A percentile compares a stretch with the other conserved stretches of the same genome.
phyloP scores from a whole-genome alignment of 2,888 invertebrate species.

The Caenorhabditis sp. region DNA sequence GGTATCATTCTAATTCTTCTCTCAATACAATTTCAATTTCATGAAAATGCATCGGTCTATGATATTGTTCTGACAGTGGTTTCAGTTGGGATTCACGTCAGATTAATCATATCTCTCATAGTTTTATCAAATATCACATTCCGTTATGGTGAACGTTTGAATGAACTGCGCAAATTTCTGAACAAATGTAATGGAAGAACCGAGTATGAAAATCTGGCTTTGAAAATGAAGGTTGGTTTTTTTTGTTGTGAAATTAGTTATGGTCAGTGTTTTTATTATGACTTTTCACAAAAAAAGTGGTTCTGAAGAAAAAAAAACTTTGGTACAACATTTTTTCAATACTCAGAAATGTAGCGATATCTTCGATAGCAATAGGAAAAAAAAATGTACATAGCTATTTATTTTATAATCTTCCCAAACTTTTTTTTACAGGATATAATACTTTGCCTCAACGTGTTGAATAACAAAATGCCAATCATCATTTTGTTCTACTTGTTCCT shows the following conservation, averaged over 20 bases:
- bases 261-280: too few relatives aligned
- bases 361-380: too few relatives aligned
- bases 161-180: conserved; percentile 16
- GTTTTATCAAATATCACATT: conserved; percentile 27
- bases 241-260: too few relatives aligned
- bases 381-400: too few relatives aligned
- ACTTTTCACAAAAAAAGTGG: too few relatives aligned
- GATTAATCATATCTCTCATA: conserved; percentile 18
- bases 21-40: conserved; percentile 23
- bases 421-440: conserved; percentile 23
- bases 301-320: too few relatives aligned
- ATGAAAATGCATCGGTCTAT: conserved; percentile 19
- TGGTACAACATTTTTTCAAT: too few relatives aligned
- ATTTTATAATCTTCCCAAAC: too few relatives aligned
- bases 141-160: conserved; percentile 20
- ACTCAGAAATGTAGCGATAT: too few relatives aligned
- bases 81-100: conserved; percentile 14
- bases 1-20: conserved; percentile 18
- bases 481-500: conserved; percentile 7
- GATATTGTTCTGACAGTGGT: conserved; percentile 26
- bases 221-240: conserved; percentile 26
- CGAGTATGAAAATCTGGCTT: conserved; percentile 35
- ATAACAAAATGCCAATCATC: conserved; percentile 14
- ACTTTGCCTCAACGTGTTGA: conserved; percentile 9
- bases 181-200: conserved; percentile 35